Evolutionary conservation across 2,797 vertebrate species (phyloP).

Genomic region (Phataginus tricuspis): DNA sequence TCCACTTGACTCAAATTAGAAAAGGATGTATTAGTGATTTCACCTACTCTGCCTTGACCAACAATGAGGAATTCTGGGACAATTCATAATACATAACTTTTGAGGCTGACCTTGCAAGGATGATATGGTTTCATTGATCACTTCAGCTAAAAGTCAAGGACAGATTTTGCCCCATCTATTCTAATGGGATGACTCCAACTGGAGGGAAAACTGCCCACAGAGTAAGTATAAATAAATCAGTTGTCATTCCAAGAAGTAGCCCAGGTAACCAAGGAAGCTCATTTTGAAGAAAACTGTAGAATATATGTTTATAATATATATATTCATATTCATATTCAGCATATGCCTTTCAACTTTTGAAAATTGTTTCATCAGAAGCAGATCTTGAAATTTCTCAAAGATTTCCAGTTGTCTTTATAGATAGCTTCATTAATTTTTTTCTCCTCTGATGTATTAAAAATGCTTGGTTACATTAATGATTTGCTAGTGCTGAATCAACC

Average conservation of each 20-base stretch:
- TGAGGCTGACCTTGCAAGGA: neutral
- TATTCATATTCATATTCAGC: neutral
- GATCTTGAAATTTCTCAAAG: neutral
- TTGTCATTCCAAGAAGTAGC: neutral
- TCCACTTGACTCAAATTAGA: neutral
- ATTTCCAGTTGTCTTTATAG: neutral
- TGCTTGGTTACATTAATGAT: neutral
- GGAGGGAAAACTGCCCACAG: neutral
- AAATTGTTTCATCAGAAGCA: neutral
- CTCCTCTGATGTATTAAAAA: neutral
- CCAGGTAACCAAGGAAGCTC: neutral
- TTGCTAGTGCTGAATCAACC: neutral
- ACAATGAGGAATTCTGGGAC: neutral
- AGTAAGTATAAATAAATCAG: neutral
- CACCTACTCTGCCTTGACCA: neutral
- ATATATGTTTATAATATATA: neutral
- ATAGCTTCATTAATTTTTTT: neutral
- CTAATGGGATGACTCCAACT: neutral
- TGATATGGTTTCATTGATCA: neutral
- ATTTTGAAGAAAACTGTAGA: neutral
- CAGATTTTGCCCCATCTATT: neutral
- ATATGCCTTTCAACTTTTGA: neutral
- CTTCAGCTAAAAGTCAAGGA: neutral
- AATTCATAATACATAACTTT: neutral
- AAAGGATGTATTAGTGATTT: neutral